Base-by-base conservation (phyloP, 2,888 invertebrate genomes). In the Eurytoma adleriae region DNA sequence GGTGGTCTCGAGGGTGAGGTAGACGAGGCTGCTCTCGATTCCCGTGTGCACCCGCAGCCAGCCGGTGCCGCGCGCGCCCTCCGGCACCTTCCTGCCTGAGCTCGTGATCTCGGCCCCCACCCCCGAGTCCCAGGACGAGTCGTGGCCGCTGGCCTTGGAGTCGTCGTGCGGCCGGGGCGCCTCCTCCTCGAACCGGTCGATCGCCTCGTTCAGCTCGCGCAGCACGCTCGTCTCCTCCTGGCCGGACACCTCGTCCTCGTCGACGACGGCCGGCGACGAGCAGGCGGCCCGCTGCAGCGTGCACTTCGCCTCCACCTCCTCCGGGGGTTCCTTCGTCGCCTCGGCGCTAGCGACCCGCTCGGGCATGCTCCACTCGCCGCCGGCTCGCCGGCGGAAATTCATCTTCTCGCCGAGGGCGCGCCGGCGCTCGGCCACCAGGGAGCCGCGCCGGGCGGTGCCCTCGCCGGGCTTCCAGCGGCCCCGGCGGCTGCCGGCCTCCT, bases 31-130 rank as follows among this genome's bases (percentile, higher is more conserved):
- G 75, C 93, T 93, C 80, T 93, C 92, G 84, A 93, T 92, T 79
- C 93, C 94, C 82, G 93, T 93, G 86, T 93, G 93, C 81, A 94
- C 92, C 69, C 94, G 91, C 82, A 94, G 92, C 94, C 94, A 94
- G 79, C 94, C 94, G 83, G 92, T 92, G 54, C 52, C 77, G 79
- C 94, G 94, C 83, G 92, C 92, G 48, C 52, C 77, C 18, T 3
- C 62, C 2, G 52, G 52, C 24, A 57, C 14, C 1, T 16, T 12
- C 59, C 67, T 5, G 13, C 72, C 18, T 64, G n/a, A 27, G 61
- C 54, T 56, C 67, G 80, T 0, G n/a, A 18, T n/a, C 18, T 92
- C 93, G 89, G 89, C 92, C 88, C 92, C 92, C 88, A 90, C 92
- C 86, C 91, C 90, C 10, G 90, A 90, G 77, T 90, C 90, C 86